These are phyloP conservation scores for Sipunculus nudus DNA, from an alignment of 2,888 invertebrate genomes.

Conservation along the genomic window DNA sequence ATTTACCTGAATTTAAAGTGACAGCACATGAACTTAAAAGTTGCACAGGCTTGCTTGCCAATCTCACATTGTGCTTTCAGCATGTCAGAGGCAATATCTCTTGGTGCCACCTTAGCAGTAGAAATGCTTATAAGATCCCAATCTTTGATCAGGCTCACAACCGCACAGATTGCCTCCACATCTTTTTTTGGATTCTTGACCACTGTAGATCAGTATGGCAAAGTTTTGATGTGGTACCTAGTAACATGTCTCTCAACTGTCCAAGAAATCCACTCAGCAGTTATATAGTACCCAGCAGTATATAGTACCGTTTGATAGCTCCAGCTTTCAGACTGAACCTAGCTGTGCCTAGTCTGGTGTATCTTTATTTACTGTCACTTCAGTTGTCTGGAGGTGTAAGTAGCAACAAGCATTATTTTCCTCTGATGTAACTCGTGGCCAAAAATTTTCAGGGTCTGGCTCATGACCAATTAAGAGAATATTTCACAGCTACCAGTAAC, in stretches of 20 bases:
- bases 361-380: constrained; percentile 23
- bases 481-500: too few species aligned
- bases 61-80: constrained; percentile 24
- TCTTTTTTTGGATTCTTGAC: too few species aligned
- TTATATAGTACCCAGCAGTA: too few species aligned
- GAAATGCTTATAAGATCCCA: constrained; percentile 26
- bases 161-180: constrained; percentile 24
- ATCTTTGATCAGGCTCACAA: constrained; percentile 12
- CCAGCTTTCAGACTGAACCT: constrained; percentile 13
- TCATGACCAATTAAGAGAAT: too few species aligned
- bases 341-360: constrained; percentile 19
- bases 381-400: constrained; percentile 23
- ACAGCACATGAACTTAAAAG: too few species aligned
- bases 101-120: constrained; percentile 16
- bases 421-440: too few species aligned
- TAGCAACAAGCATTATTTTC: too few species aligned
- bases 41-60: constrained; percentile 26
- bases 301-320: constrained; percentile 16
- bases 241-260: constrained; percentile 12
- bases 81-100: constrained; percentile 23
- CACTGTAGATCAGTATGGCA: neutral
- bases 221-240: neutral
- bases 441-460: too few species aligned
- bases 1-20: too few species aligned
- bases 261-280: constrained; percentile 21